Base-by-base conservation (phyloP, 2,888 invertebrate genomes). In the Brachycybe producta region DNA sequence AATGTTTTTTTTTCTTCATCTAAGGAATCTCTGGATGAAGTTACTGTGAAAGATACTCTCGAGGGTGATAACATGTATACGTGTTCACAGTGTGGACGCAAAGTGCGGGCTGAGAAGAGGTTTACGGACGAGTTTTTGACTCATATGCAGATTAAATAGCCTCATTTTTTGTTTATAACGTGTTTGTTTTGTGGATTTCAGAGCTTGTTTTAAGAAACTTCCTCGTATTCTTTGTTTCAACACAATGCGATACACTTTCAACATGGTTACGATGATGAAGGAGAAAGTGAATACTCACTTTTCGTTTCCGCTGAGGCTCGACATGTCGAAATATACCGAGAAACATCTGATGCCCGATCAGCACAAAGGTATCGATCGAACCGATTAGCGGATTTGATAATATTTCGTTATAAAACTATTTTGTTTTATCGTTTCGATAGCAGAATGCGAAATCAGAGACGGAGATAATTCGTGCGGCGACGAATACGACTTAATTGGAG, bases 1-100 rank as follows among this genome's bases (percentile, higher is more conserved):
- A 34, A 2, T 2, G 13, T 4, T 43, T 24, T 7, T 13, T 30
- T 30, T 30, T 30, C 13, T 11, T 30, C 30, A 30, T 30, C 13
- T n/a, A n/a, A 68, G 66, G 92, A 94, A 69, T 90, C 90, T 26
- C 72, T 94, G 26, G 90, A 92, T 68, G 92, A 94, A 68, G 88
- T 94, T n/a, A 92, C 92, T 0, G 91, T 92, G 7, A 94, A 94
- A 65, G 94, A 94, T 66, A 92, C 91, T 24, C 70, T 94, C 1
- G 94, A 94, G 67, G 94, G 94, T 40, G 94, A 94, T 69, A 94
- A 94, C 67, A 94, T 94, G 84, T 94, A 94, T 67, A 94, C 91
- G 0, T 94, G 94, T 66, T 90, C 90, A 13, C 88, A 90, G 61
- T 94, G 92, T 65, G 84, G 88, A 5, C 85, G 84, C 62, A 94